phyloP scores from a whole-genome alignment of 2,797 vertebrate genomes.

The Peromyscus eremicus region DNA sequence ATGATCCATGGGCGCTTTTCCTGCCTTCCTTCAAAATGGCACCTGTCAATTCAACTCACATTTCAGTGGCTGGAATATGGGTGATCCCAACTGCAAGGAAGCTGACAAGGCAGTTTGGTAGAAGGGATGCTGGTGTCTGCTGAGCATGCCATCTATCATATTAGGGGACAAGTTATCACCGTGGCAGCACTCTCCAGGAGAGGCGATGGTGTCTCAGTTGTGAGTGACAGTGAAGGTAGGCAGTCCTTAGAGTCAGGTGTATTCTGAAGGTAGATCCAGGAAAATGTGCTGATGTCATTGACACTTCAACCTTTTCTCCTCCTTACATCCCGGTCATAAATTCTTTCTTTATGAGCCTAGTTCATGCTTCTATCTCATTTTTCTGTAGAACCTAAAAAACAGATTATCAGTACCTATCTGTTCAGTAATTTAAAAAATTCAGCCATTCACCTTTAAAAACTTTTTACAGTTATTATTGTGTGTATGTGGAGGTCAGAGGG shows the following conservation, averaged over 20 bases:
- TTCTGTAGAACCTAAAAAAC: background rate
- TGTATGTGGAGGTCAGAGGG: background rate
- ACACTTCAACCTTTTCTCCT: background rate
- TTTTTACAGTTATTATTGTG: background rate
- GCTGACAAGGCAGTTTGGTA: background rate
- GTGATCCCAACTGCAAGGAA: background rate
- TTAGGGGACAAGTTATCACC: too few species aligned
- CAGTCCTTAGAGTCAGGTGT: background rate
- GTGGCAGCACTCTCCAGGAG: accelerated
- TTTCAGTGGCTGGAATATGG: background rate
- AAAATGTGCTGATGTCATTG: background rate
- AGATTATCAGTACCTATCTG: background rate
- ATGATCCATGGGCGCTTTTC: accelerated
- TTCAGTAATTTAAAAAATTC: background rate
- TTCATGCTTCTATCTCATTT: background rate
- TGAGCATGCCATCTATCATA: background rate
- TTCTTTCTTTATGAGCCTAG: background rate
- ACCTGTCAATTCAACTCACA: background rate
- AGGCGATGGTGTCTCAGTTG: accelerated
- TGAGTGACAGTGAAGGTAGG: background rate
- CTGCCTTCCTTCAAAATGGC: background rate
- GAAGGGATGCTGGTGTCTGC: background rate
- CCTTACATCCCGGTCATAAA: background rate
- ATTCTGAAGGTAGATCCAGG: background rate
- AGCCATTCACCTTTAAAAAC: background rate